phyloP scores from a whole-genome alignment of 1,140 invertebrate genomes.

The Anadara kagoshimensis region DNA sequence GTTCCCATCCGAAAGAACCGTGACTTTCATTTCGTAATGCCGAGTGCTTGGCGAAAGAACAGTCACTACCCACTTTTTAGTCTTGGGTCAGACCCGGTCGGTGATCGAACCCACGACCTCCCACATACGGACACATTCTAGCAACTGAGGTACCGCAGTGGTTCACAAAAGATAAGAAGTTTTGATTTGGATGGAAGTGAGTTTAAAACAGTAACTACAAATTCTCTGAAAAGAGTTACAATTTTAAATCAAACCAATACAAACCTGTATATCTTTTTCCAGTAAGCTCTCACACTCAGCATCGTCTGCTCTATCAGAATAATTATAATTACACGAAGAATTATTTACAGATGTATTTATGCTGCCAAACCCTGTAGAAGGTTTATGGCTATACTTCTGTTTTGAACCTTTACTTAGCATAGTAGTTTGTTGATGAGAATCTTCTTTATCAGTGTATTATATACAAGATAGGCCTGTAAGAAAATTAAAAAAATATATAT shows the following conservation, averaged over 20 bases:
- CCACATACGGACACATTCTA: too few relatives aligned
- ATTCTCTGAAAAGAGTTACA: too few relatives aligned
- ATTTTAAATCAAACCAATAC: not conserved
- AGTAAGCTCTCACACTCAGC: slow-evolving; percentile 67
- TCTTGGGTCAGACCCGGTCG: too few relatives aligned
- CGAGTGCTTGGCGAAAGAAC: too few relatives aligned
- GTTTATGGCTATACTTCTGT: slow-evolving; percentile 36
- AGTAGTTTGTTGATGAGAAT: slow-evolving; percentile 55
- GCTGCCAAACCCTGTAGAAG: slow-evolving; percentile 11
- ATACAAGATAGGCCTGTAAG: slow-evolving; percentile 76
- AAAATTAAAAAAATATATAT: slow-evolving; percentile 13
- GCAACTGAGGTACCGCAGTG: too few relatives aligned
- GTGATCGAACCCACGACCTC: too few relatives aligned
- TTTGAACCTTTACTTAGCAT: slow-evolving; percentile 63
- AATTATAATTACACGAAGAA: slow-evolving; percentile 28
- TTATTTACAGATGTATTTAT: slow-evolving; percentile 16
- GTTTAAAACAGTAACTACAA: too few relatives aligned
- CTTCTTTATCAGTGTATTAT: slow-evolving; percentile 73
- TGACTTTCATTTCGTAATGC: too few relatives aligned
- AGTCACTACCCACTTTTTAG: too few relatives aligned
- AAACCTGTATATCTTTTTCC: slow-evolving; percentile 72
- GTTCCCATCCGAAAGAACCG: too few relatives aligned
- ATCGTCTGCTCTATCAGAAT: slow-evolving; percentile 47
- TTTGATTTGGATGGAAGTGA: too few relatives aligned
- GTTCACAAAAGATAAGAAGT: too few relatives aligned